Evolutionary conservation across 2,797 vertebrate species (phyloP).

Genomic region (Thalassophryne amazonica): DNA sequence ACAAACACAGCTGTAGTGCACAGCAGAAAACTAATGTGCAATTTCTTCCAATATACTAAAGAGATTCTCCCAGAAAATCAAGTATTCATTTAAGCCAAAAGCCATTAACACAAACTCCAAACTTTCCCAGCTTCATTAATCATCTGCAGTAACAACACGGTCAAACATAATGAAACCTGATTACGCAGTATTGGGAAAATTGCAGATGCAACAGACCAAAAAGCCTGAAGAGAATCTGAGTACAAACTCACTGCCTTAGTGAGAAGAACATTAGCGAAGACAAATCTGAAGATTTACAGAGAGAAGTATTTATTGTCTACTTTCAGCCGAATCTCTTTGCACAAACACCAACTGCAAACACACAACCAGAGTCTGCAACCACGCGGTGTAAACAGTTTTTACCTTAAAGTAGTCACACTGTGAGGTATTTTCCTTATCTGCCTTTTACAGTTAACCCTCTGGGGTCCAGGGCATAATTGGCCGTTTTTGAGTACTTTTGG

Average conservation of each 20-base stretch:
- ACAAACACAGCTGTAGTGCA: too few species aligned
- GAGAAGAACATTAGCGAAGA: conserved; percentile 23
- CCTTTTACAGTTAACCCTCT: too few species aligned
- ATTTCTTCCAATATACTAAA: neutral
- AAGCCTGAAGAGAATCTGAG: conserved; percentile 12
- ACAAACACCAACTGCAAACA: conserved; percentile 44
- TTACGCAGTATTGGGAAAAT: conserved; percentile 16
- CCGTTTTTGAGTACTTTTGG: too few species aligned
- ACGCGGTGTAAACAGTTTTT: too few species aligned
- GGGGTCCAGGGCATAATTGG: too few species aligned
- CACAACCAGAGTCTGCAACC: too few species aligned
- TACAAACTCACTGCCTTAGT: conserved; percentile 14
- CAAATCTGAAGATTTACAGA: conserved; percentile 21
- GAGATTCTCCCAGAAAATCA: conserved; percentile 14
- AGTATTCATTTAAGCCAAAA: conserved; percentile 16
- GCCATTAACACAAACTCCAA: conserved; percentile 11
- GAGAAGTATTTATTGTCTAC: conserved; percentile 34
- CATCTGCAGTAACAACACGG: conserved; percentile 9
- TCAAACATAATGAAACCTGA: conserved; percentile 31
- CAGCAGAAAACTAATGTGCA: conserved; percentile 14
- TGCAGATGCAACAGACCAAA: conserved; percentile 21
- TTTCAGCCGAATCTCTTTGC: conserved; percentile 22
- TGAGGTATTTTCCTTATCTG: too few species aligned
- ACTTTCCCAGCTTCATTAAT: conserved; percentile 27
- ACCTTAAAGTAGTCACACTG: too few species aligned